phyloP scores from a whole-genome alignment of 2,888 invertebrate genomes.

The Melieria picta region DNA sequence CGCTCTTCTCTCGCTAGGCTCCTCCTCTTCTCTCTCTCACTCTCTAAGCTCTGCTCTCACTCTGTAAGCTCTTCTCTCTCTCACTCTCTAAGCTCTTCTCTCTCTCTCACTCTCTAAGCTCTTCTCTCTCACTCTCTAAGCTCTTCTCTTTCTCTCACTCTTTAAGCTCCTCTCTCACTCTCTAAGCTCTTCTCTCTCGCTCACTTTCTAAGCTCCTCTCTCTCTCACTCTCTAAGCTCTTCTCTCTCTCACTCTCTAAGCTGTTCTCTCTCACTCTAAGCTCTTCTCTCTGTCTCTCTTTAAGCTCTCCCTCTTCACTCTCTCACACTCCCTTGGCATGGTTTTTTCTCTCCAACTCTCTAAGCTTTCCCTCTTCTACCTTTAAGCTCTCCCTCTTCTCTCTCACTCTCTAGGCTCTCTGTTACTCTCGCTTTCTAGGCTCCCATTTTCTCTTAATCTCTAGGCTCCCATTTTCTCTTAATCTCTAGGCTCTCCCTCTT shows the following conservation, averaged over 20 bases:
- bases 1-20: too few species aligned
- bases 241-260: neutral
- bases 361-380: neutral
- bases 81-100: neutral
- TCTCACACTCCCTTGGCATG: too few species aligned
- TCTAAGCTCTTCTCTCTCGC: neutral
- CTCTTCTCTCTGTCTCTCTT: too few species aligned
- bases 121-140: too few species aligned
- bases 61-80: neutral
- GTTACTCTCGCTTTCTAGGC: neutral
- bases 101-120: neutral
- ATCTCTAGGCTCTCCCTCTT: too few species aligned
- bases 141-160: neutral
- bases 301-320: too few species aligned
- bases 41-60: neutral
- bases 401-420: too few species aligned
- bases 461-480: neutral
- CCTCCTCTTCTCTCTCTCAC: too few species aligned
- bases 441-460: neutral
- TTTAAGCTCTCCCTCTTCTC: neutral
- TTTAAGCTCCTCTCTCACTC: neutral
- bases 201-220: accelerated
- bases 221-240: neutral
- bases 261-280: too few species aligned
- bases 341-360: neutral